A percentile compares a stretch with the other conserved stretches of the same genome.
Conservation (phyloP, 2,113 vertebrate genomes). For the Perca flavescens region DNA sequence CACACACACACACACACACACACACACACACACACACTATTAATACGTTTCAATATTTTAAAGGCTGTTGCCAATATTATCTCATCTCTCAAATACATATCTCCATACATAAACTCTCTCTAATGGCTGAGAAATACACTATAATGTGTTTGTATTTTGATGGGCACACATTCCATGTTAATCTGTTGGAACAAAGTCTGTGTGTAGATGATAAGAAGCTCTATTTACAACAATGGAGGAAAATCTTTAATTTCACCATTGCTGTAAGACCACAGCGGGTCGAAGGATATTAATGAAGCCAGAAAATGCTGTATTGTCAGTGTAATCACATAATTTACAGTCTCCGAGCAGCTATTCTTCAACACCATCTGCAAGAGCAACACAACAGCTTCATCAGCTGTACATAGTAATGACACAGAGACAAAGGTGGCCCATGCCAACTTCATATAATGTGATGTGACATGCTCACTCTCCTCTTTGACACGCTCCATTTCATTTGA, state of each 20-base stretch:
- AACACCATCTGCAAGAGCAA: neutral
- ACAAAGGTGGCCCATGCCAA: conserved; percentile 22
- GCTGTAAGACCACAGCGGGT: neutral
- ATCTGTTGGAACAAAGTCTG: neutral
- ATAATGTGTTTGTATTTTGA: neutral
- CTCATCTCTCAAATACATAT: too few species aligned
- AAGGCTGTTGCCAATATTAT: too few species aligned
- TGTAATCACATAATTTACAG: neutral
- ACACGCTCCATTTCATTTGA: conserved; percentile 32
- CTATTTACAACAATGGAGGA: neutral
- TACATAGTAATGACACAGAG: neutral
- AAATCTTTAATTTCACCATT: neutral
- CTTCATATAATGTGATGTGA: conserved; percentile 29
- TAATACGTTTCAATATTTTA: too few species aligned
- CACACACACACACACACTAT: too few species aligned
- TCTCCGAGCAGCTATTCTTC: neutral
- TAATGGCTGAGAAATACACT: too few species aligned
- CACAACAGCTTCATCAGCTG: conserved; percentile 4
- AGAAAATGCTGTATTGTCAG: neutral
- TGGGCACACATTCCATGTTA: neutral
- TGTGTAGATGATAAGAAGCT: neutral
- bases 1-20: too few species aligned
- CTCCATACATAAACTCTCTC: too few species aligned
- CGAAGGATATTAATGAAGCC: neutral
- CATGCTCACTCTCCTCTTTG: conserved; percentile 34